Base-by-base conservation (phyloP, 2,113 vertebrate genomes). In the Callospermophilus lateralis region DNA sequence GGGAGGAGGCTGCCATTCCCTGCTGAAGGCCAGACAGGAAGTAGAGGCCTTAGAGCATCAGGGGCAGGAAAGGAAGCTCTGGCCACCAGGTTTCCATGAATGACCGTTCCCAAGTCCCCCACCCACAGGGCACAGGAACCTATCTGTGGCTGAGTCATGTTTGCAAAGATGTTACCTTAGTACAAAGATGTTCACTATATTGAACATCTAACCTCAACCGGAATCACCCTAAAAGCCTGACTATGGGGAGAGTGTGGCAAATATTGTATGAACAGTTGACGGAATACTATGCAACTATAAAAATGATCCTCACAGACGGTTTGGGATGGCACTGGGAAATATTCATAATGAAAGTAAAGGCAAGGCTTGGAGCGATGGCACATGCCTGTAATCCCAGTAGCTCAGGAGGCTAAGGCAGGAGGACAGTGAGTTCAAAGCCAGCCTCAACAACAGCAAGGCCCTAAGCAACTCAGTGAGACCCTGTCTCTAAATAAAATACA, bases 191-290 rank as follows among this genome's bases (percentile, higher is more conserved):
- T 45, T 45, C 53, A 70, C 28, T n/a, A 13, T 4, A 32, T 53
- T 32, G 63, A 80, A 67, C 22, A 34, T 4, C 16, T 15, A 34
- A n/a, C 20, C 34, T 93, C n/a, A 32, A 45, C 32, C 0, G 3
- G 67, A 89, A 73, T 68, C 10, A 48, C 37, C 6, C 80, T 51
- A 34, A 78, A 67, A 19, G 19, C 3, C 4, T 28, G 63, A 61
- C 16, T 65, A 42, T 2, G 22, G 39, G 12, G 24, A 20, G 24
- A 4, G 6, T 3, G 55, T 37, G 53, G 34, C 8, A 37, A 80
- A 42, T 5, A n/a, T 2, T 39, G 5, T 51, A 55, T 30, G 2
- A 73, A n/a, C 16, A 16, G 10, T 16, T 0, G 0, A 34, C 0
- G 19, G 68, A 79, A 78, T 65, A 45, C 17, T 70, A 26, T 3